A percentile compares a stretch with the other conserved stretches of the same genome.
These are phyloP conservation scores for Actinostola sp. DNA, from an alignment of 92 coral and sea anemone genomes.

Conservation along the genomic window DNA sequence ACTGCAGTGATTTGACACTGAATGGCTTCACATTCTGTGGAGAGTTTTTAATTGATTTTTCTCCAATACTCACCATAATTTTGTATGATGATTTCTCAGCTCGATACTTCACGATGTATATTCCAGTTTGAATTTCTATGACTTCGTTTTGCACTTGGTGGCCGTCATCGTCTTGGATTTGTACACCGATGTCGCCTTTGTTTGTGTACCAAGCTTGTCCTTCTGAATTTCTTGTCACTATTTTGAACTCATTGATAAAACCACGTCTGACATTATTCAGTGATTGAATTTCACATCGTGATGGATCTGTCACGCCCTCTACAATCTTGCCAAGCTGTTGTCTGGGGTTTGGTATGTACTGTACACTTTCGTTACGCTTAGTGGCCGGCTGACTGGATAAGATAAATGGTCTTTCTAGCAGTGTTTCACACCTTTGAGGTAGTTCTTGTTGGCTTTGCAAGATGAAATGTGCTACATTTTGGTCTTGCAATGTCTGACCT, in stretches of 20 bases:
- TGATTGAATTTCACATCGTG: not conserved
- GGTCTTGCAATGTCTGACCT: not conserved
- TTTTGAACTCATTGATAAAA: conserved; percentile 1
- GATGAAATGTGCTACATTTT: conserved; percentile 1
- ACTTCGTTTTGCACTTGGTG: not conserved
- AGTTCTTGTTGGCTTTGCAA: not conserved
- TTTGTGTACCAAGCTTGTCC: not conserved
- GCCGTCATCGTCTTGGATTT: conserved; percentile 1
- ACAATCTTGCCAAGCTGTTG: not conserved
- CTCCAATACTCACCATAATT: not conserved
- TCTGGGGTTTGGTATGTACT: not conserved
- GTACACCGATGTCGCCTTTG: not conserved
- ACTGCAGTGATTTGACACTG: not conserved
- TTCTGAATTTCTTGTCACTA: conserved; percentile 1
- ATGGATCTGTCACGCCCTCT: conserved; percentile 1
- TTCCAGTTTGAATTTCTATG: not conserved
- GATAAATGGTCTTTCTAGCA: not conserved
- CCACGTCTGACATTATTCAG: not conserved
- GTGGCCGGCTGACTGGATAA: not conserved
- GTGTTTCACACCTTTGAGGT: not conserved
- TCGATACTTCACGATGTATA: not conserved
- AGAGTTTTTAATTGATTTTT: not conserved
- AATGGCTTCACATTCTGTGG: conserved; percentile 1
- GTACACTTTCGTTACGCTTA: conserved; percentile 9
- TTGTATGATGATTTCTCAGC: not conserved